Conservation (phyloP, 1,140 invertebrate species). For the Saxidomus purpurata region DNA sequence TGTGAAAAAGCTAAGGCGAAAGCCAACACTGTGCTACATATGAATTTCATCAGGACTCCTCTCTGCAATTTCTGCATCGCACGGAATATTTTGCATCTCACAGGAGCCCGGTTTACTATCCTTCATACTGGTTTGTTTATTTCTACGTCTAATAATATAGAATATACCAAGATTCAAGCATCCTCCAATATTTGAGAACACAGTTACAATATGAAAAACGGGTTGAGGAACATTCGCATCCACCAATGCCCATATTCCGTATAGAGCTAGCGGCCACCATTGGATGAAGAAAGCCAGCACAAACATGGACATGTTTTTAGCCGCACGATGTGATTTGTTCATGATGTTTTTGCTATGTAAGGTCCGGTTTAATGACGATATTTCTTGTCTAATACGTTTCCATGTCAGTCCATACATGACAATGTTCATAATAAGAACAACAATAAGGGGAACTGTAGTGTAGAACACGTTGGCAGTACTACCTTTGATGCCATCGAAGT, state of each 20-base stretch:
- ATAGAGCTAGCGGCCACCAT: slow-evolving; percentile 70
- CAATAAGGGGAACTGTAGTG: slow-evolving; percentile 67
- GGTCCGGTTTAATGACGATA: slow-evolving; percentile 16
- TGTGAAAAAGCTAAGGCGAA: no score
- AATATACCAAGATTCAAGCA: slow-evolving; percentile 69
- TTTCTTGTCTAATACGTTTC: slow-evolving; percentile 53
- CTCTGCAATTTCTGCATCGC: no score
- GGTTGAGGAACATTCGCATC: slow-evolving; percentile 62
- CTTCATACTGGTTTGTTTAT: not conserved
- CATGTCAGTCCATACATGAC: slow-evolving; percentile 69
- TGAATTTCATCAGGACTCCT: no score
- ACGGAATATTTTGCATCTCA: no score
- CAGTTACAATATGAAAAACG: slow-evolving; percentile 66
- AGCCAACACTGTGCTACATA: no score
- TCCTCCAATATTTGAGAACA: slow-evolving; percentile 72
- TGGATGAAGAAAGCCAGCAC: slow-evolving; percentile 71
- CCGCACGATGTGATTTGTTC: slow-evolving; percentile 55
- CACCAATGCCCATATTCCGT: slow-evolving; percentile 62
- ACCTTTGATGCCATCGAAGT: slow-evolving; percentile 72
- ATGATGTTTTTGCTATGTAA: not conserved
- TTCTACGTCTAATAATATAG: slow-evolving; percentile 61
- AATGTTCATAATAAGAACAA: slow-evolving; percentile 65
- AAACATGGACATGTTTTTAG: slow-evolving; percentile 70
- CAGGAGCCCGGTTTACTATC: no score
- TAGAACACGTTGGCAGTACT: slow-evolving; percentile 64